Base-by-base conservation (phyloP, 2,113 vertebrate genomes). In the Sinocyclocheilus anshuiensis region DNA sequence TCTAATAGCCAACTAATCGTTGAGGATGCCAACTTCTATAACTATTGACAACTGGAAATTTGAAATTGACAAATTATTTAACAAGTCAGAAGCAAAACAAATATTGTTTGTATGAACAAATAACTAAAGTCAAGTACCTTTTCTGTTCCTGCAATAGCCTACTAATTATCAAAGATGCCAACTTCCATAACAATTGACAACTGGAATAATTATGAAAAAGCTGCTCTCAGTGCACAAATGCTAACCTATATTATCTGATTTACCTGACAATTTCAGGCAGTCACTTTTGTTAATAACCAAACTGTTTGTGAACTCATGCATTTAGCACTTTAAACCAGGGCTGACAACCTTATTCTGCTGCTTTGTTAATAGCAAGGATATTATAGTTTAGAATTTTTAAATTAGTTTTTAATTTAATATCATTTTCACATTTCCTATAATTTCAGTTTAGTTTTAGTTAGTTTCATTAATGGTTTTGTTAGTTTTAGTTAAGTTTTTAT, bases 311-410 rank as follows among this genome's bases (percentile, higher is more conserved):
- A 48, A 50, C 48, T 77, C 12, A 9, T 77, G 75, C 29, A 55
- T 77, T 50, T 77, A 77, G 75, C 24, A 29, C 75, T 77, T 77
- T 33, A 55, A 55, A 55, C 45, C 24, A 29, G 48, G 24, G 48
- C n/a, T 29, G 6, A 18, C 45, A 55, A 48, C 42, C 74, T 76
- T n/a, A 18, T 77, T 55, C 48, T 53, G 45, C 48, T 80, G 29
- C 29, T n/a, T 59, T 33, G 55, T 36, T 39, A 55, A 29, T 29
- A 29, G 29, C 29, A 29, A 29, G 29, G 29, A 29, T 29, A 29
- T 29, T 29, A 29, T 29, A 29, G 29, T 29, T 29, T 29, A 1
- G 29, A 29, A 29, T 29, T 29, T 29, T 29, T 29, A 1, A 1
- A 29, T 29, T 29, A 29, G 29, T 29, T 29, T 29, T 29, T 29